These are phyloP conservation scores for Trematomus loennbergii DNA, from an alignment of 2,113 vertebrate species.

Conservation along the genomic window DNA sequence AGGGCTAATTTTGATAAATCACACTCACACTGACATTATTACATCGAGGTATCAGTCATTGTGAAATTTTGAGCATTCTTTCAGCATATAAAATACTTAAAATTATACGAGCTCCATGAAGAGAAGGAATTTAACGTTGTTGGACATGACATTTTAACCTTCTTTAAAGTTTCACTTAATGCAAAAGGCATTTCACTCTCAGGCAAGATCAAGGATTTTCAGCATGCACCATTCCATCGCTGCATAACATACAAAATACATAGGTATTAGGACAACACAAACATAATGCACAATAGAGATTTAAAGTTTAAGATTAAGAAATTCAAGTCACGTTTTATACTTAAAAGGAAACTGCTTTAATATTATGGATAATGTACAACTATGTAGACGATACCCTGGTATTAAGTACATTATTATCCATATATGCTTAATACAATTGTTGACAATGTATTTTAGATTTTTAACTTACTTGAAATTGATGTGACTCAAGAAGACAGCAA, in stretches of 20 bases:
- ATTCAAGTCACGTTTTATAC: no score
- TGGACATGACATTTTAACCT: no score
- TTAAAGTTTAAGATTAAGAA: neutral
- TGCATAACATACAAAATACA: neutral
- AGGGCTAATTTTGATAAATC: neutral
- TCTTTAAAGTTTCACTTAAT: no score
- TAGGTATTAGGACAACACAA: neutral
- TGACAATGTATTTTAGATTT: neutral
- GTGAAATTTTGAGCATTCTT: neutral
- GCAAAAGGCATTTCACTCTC: neutral
- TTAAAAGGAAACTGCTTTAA: neutral
- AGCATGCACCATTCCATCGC: neutral
- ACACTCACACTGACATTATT: neutral
- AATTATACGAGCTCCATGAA: no score
- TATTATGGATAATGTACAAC: neutral
- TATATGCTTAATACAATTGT: neutral
- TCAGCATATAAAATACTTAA: neutral
- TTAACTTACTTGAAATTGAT: slow-evolving; percentile 19
- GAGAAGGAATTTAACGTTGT: neutral
- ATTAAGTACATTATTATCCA: neutral
- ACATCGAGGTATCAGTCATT: neutral
- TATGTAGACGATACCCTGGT: neutral
- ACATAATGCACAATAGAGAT: slow-evolving; percentile 4
- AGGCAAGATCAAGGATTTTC: neutral
- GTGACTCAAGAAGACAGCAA: neutral